Evolutionary conservation across 2,888 invertebrate species (phyloP).

Genomic region (Ophioninae sp.): DNA sequence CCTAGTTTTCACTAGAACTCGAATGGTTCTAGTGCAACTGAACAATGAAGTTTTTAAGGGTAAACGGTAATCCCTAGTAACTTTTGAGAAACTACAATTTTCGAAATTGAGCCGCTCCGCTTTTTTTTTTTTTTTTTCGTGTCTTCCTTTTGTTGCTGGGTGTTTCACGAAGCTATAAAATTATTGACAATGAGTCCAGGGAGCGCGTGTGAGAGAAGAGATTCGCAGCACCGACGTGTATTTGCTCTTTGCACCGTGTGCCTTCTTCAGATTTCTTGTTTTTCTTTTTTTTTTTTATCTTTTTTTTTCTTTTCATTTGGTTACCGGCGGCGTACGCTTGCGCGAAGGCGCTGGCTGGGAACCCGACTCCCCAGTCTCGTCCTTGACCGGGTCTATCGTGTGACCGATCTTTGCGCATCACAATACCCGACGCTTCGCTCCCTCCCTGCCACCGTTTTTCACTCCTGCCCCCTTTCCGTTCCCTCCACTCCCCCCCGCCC

Average conservation of each 20-base stretch:
- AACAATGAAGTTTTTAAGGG: too few relatives aligned
- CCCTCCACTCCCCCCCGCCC: too few relatives aligned
- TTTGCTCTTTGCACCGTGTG: conserved; percentile 14
- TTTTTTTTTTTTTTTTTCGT: too few relatives aligned
- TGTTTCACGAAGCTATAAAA: conserved; percentile 14
- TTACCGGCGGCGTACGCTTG: conserved; percentile 54
- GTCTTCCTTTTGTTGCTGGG: neutral
- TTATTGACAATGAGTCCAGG: conserved; percentile 16
- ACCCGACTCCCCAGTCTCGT: conserved; percentile 75
- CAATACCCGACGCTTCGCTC: conserved; percentile 73
- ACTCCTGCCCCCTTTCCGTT: conserved; percentile 26
- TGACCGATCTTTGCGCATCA: conserved; percentile 79
- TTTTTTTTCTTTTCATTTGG: conserved; percentile 39
- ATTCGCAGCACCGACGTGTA: conserved; percentile 20
- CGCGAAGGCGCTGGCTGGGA: conserved; percentile 74
- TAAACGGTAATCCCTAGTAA: too few relatives aligned
- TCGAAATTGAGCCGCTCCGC: too few relatives aligned
- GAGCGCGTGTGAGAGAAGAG: neutral
- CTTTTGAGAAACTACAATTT: too few relatives aligned
- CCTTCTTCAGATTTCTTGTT: conserved; percentile 6
- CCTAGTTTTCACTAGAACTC: too few relatives aligned
- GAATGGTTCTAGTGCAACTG: too few relatives aligned
- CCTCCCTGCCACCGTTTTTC: conserved; percentile 41
- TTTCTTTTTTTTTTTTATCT: conserved; percentile 34
- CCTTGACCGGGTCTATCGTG: conserved; percentile 81